phyloP scores from a whole-genome alignment of 2,113 vertebrate genomes.

The Oostethus manadensis region DNA sequence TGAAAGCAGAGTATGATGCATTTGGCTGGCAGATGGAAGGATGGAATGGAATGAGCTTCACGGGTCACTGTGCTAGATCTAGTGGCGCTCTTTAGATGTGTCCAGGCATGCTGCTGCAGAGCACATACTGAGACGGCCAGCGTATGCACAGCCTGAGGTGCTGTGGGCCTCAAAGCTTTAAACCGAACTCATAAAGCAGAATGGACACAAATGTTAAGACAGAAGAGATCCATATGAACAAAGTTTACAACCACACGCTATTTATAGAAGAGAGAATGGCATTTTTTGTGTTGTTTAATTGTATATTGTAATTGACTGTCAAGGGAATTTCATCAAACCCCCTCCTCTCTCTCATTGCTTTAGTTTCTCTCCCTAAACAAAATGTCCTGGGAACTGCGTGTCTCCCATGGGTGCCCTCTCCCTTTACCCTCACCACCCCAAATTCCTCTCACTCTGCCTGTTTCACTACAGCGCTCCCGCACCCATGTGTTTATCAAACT shows the following conservation, averaged over 20 bases:
- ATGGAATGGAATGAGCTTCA: slow-evolving; percentile 6
- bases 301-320: slow-evolving; percentile 26
- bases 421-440: slow-evolving; percentile 9
- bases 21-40: neutral
- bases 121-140: slow-evolving; percentile 14
- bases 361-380: slow-evolving; percentile 28
- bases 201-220: slow-evolving; percentile 16
- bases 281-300: slow-evolving; percentile 33
- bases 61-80: slow-evolving; percentile 25
- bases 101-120: slow-evolving; percentile 31
- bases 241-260: slow-evolving; percentile 54
- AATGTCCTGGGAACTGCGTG: slow-evolving; percentile 58
- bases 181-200: slow-evolving; percentile 25
- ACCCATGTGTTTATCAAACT: slow-evolving; percentile 7
- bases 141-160: slow-evolving; percentile 31
- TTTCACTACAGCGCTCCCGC: slow-evolving; percentile 32
- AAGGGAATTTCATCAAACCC: slow-evolving; percentile 48
- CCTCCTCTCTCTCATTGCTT: slow-evolving; percentile 10
- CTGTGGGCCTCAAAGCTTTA: slow-evolving; percentile 12
- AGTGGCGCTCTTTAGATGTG: slow-evolving; percentile 10
- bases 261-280: slow-evolving; percentile 55
- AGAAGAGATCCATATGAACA: slow-evolving; percentile 45
- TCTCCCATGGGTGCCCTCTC: slow-evolving; percentile 30
- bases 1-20: neutral
- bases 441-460: slow-evolving; percentile 20